Evolutionary conservation across 2,888 invertebrate genomes (phyloP), one percentile per base, ranked within the genome.

Genomic region (Coecobrya sp.): DNA sequence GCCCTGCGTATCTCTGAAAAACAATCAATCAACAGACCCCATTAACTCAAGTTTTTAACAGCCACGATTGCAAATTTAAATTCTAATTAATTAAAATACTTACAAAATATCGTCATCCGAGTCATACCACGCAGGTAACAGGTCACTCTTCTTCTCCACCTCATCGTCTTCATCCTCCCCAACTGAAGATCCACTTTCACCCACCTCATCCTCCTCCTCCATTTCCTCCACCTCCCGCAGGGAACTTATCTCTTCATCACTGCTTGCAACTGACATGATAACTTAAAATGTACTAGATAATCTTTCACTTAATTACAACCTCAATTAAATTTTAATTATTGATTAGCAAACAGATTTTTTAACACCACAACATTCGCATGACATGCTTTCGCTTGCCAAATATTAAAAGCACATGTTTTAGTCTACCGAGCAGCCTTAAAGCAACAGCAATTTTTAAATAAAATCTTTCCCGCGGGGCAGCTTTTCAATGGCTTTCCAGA

Each of bases 61-160:
- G n/a, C n/a, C n/a, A n/a, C n/a, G n/a, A n/a, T n/a, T n/a, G n/a
- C n/a, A n/a, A n/a, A n/a, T n/a, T n/a, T n/a, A n/a, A n/a, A n/a
- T n/a, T 52, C 1, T 73, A 36, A 19, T 42, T 22, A 3, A 5
- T 42, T 19, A 19, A 25, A 27, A 2, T 2, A 84, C 93, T 93
- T 93, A 93, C 93, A 76, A 70, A 65, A 93, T 90, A 42, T 93
- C 93, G 45, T 93, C 93, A 16, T 93, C 92, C 16, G 86, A 65
- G 36, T 93, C 93, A 16, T 79, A 79, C 93, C 93, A 93, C 2
- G 79, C 93, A 8, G 90, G 79, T 45, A 89, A 8, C 22, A 76
- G 25, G 7, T 7, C 19, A 11, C 5, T 22, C 4, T 27, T 65
- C 4, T 13, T 30, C 19, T 68, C 30, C 5, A 0, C 27, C 10